A percentile compares a stretch with the other conserved stretches of the same genome.
Evolutionary conservation across 2,888 invertebrate species (phyloP).

Genomic region (Horisme vitalbata): DNA sequence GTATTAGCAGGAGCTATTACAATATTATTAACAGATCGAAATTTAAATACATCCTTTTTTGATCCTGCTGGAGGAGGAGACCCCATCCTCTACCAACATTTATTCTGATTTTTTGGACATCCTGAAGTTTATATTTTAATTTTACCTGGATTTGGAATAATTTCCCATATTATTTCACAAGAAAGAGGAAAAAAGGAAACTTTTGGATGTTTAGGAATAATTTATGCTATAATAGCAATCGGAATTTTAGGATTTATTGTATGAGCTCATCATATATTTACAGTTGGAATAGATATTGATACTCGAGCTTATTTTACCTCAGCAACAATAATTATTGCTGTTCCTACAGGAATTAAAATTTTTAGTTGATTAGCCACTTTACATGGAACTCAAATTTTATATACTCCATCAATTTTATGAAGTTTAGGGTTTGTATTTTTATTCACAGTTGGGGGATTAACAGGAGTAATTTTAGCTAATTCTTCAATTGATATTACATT

Average conservation of each 20-base stretch:
- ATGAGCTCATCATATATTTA: constrained; percentile 94
- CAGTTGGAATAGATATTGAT: constrained; percentile 92
- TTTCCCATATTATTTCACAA: constrained; percentile 90
- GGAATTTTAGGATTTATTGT: constrained; percentile 92
- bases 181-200: constrained; percentile 89
- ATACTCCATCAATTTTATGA: constrained; percentile 84
- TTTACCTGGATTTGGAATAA: constrained; percentile 91
- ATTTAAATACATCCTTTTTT: constrained; percentile 92
- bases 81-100: constrained; percentile 90
- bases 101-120: constrained; percentile 95
- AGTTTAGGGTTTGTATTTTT: constrained; percentile 89
- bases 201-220: constrained; percentile 88
- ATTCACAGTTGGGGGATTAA: constrained; percentile 90
- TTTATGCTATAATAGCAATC: constrained; percentile 93
- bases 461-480: constrained; percentile 87
- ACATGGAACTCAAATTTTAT: constrained; percentile 84
- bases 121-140: constrained; percentile 95
- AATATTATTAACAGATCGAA: constrained; percentile 90
- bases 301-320: constrained; percentile 93
- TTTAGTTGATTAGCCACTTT: constrained; percentile 89
- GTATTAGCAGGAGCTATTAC: constrained; percentile 92
- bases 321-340: constrained; percentile 93
- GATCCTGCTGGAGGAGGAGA: constrained; percentile 91
- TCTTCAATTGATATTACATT: constrained; percentile 89
- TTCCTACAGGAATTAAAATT: constrained; percentile 93